Evolutionary conservation across 2,113 vertebrate genomes (phyloP).

Genomic region (Ctenomys sociabilis): DNA sequence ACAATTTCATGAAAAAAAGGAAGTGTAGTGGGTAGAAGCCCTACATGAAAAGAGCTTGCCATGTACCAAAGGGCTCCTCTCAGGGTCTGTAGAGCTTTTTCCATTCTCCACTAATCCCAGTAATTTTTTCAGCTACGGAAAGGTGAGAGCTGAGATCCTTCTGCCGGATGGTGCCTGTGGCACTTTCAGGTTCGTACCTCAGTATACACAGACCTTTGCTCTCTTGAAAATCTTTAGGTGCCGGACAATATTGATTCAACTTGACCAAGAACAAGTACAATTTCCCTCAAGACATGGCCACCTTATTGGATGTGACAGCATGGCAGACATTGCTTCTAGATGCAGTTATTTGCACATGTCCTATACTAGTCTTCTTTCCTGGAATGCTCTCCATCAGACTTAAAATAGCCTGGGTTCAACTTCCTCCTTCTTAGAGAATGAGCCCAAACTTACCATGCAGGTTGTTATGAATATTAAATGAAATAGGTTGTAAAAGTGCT

Average conservation of each 20-base stretch:
- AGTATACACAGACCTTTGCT: neutral
- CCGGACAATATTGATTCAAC: neutral
- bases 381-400: neutral
- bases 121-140: neutral
- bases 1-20: neutral
- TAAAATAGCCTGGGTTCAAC: neutral
- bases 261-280: neutral
- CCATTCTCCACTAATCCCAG: neutral
- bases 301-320: neutral
- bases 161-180: neutral
- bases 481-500: neutral
- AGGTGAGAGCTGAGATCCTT: neutral
- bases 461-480: neutral
- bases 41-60: neutral
- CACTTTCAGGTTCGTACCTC: neutral
- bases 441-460: neutral
- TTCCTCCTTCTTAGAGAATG: neutral
- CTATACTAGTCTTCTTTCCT: neutral
- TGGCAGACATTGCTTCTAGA: neutral
- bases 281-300: neutral
- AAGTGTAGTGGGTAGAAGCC: neutral
- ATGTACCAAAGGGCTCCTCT: neutral
- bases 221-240: constrained; percentile 1
- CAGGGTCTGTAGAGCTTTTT: neutral
- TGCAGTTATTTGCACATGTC: neutral